Evolutionary conservation across 2,113 vertebrate species (phyloP), one percentile per base, ranked within the genome.

Genomic region (Haplochromis vanheusdeni): DNA sequence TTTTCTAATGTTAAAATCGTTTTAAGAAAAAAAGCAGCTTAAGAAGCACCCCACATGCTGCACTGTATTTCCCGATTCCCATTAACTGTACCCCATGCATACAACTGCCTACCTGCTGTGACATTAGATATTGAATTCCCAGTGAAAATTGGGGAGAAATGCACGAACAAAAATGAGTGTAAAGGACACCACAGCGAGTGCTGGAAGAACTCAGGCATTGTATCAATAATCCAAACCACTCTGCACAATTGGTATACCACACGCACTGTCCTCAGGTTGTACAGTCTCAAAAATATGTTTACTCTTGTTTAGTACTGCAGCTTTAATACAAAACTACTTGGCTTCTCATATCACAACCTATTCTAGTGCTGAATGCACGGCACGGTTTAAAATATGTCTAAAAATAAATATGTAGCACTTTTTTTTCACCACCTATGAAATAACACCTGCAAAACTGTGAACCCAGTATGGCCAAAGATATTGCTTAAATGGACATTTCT

Each of bases 101-200:
- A 79, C 89, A 51, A 4, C 52, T 28, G 86, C 83, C 83, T 33
- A 87, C 79, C 89, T 87, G 88, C 88, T 87, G 90, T 89, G 91
- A 89, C 79, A 83, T 42, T 79, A 88, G 55, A 85, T 68, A 79
- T 62, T 70, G 88, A 86, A 90, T 84, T 89, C 35, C 33, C 87
- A 65, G 31, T 81, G 80, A 75, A 90, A 89, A 94, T 16, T 88
- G 86, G 77, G 83, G 70, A 87, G 87, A 80, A 87, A 51, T 33
- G 84, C 81, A 84, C 73, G 47, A 90, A 81, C 89, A 83, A 80
- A 93, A 93, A 93, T 77, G 88, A 93, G 80, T 17, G 68, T 47
- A 75, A 28, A 17, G 70, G 42, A 47, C 42, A 75, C 4, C 40
- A 17, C 68, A 75, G 68, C 23, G 6, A 75, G 54, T 9, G 31